phyloP scores from a whole-genome alignment of 2,113 vertebrate species.

The Stomatorhinus ivindoensis region DNA sequence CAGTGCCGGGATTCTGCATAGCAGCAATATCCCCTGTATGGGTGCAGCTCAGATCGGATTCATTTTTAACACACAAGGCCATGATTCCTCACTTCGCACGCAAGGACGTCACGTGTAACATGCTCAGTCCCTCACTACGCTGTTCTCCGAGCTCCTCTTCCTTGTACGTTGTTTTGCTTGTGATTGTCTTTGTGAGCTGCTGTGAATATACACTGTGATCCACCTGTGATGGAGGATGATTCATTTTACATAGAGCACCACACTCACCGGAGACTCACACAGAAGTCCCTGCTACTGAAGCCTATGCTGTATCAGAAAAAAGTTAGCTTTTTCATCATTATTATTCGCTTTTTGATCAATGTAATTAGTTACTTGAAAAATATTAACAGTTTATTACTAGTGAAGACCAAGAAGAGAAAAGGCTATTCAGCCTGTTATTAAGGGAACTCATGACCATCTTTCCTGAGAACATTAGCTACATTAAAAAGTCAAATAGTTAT shows the following conservation, averaged over 20 bases:
- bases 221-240: background rate
- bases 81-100: background rate
- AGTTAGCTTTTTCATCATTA: too few relatives aligned
- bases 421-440: background rate
- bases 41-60: background rate
- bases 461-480: background rate
- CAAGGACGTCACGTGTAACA: background rate
- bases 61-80: background rate
- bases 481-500: background rate
- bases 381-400: background rate
- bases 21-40: background rate
- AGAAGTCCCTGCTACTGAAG: background rate
- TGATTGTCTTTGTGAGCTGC: background rate
- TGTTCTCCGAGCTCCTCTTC: background rate
- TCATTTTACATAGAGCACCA: background rate
- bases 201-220: too few relatives aligned
- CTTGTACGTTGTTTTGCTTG: background rate
- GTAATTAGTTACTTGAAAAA: background rate
- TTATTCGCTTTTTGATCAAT: too few relatives aligned
- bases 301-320: background rate
- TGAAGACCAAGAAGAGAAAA: background rate
- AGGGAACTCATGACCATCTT: background rate
- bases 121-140: background rate
- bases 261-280: background rate
- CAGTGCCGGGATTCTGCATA: background rate